Conservation (phyloP, 2,113 vertebrate genomes). For the Microcebus murinus region DNA sequence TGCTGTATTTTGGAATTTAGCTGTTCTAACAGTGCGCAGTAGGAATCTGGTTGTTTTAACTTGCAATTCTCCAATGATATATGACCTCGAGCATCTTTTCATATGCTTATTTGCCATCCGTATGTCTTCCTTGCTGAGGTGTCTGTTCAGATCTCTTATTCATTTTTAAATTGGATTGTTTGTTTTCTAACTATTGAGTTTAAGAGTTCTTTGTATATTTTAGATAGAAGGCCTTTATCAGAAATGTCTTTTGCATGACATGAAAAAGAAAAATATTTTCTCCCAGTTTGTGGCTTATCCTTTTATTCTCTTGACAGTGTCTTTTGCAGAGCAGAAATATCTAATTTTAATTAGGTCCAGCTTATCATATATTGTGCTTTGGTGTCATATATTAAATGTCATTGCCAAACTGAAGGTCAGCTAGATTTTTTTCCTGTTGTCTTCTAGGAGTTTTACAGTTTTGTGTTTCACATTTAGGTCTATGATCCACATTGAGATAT, state of each 20-base stretch:
- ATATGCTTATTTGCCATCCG: background rate
- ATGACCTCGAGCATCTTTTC: background rate
- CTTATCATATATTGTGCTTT: background rate
- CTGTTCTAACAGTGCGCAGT: background rate
- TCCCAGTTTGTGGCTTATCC: background rate
- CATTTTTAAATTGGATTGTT: background rate
- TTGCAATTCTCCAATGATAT: background rate
- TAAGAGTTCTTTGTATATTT: background rate
- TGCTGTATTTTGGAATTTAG: accelerated
- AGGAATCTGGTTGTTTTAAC: background rate
- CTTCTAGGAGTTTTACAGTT: background rate
- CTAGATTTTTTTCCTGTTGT: no score
- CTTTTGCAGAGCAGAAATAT: background rate
- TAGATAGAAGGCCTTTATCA: background rate
- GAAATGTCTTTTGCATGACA: background rate
- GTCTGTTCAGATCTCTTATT: background rate
- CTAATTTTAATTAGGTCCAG: background rate
- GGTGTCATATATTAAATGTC: background rate
- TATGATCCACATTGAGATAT: background rate
- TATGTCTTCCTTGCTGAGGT: background rate
- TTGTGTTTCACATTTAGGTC: background rate
- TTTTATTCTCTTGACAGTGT: background rate
- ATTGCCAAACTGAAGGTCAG: background rate
- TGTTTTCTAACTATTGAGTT: background rate
- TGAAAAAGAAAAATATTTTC: background rate